Conservation (phyloP, 2,113 vertebrate genomes). For the Furnarius figulus region DNA sequence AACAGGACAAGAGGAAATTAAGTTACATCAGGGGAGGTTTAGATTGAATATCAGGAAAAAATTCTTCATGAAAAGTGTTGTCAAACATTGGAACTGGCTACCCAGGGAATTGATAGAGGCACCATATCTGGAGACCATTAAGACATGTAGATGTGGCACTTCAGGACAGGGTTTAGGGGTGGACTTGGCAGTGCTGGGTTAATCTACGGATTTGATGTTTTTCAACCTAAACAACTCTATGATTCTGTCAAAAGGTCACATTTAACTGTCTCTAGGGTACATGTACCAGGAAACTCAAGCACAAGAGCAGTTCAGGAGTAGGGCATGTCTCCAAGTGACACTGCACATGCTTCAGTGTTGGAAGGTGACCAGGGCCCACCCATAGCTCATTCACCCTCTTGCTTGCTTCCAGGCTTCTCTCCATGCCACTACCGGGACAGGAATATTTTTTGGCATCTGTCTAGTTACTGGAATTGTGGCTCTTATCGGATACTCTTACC, state of each 20-base stretch:
- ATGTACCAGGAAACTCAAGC: rapidly evolving
- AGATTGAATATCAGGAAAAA: background rate
- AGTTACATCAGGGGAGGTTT: background rate
- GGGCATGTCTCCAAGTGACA: background rate
- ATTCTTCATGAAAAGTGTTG: background rate
- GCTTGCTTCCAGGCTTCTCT: constrained; percentile 59
- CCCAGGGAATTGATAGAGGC: background rate
- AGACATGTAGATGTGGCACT: background rate
- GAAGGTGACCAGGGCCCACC: background rate
- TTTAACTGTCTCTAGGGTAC: background rate
- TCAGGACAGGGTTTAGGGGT: background rate
- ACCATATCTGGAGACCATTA: background rate
- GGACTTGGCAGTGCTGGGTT: background rate
- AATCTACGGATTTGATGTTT: background rate
- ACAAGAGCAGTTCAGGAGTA: background rate
- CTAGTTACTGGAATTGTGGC: constrained; percentile 63
- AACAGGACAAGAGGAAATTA: background rate
- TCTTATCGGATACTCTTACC: constrained; percentile 82
- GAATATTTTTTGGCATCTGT: constrained; percentile 78
- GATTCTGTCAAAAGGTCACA: background rate
- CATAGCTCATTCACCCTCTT: background rate
- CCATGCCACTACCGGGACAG: constrained; percentile 76
- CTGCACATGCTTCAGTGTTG: rapidly evolving
- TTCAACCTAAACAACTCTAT: background rate
- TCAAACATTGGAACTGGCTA: background rate